Percentiles rank a stretch among this genome's conserved stretches.
Evolutionary conservation across 2,113 vertebrate genomes (phyloP).

Genomic region (Tamias sibiricus): DNA sequence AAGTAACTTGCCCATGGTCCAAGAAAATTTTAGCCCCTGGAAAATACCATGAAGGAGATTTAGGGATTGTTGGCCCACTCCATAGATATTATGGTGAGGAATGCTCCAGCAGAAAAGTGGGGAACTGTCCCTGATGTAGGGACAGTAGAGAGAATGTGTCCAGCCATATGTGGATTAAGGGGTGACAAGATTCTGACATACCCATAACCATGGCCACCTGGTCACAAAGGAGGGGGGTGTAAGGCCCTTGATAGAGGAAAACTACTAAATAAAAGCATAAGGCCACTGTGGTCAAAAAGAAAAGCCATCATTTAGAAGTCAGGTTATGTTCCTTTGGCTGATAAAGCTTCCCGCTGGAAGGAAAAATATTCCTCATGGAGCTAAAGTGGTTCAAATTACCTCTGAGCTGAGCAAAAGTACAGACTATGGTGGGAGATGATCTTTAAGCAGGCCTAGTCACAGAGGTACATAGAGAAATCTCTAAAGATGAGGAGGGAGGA

Average conservation of each 20-base stretch:
- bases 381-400: not conserved
- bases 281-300: not conserved
- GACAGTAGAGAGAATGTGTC: not conserved
- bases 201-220: not conserved
- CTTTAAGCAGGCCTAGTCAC: not conserved
- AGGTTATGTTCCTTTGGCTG: not conserved
- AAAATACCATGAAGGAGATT: not conserved
- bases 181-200: not conserved
- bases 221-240: not conserved
- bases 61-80: not conserved
- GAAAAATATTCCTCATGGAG: not conserved
- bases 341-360: not conserved
- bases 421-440: not conserved
- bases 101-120: not conserved
- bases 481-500: not conserved
- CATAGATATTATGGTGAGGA: not conserved
- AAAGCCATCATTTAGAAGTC: not conserved
- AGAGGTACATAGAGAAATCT: not conserved
- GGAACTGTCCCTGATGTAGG: not conserved
- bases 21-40: not conserved
- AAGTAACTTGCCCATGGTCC: not conserved
- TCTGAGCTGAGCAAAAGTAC: not conserved
- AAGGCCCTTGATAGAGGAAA: not conserved
- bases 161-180: not conserved
- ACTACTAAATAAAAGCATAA: not conserved